These are phyloP conservation scores for Penaeus chinensis DNA, from an alignment of 1,140 invertebrate species.

Conservation along the genomic window DNA sequence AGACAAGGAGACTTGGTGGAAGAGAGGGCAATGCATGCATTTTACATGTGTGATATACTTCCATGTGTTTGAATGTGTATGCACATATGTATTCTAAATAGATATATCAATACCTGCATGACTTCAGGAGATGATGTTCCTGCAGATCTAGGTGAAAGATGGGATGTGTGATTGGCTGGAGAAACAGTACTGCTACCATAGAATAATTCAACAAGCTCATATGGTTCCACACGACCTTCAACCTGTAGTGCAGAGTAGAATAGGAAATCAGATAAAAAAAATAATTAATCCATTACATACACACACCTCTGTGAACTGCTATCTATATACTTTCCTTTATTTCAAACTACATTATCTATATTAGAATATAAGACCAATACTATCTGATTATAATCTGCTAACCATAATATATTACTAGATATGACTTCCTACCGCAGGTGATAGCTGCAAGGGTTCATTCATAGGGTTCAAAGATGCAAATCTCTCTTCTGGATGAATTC, in stretches of 20 bases:
- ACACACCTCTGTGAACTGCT: too few relatives aligned
- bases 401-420: neutral
- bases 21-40: too few relatives aligned
- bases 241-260: neutral
- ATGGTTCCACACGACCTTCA: constrained; percentile 46
- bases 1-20: too few relatives aligned
- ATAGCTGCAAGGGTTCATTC: neutral
- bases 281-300: too few relatives aligned
- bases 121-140: constrained; percentile 51
- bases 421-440: neutral
- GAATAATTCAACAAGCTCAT: constrained; percentile 48
- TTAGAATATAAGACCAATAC: neutral
- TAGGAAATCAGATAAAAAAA: too few relatives aligned
- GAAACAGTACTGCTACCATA: constrained; percentile 39
- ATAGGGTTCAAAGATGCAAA: neutral
- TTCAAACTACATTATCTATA: neutral
- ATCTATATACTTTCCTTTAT: neutral
- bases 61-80: too few relatives aligned
- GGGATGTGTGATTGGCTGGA: constrained; percentile 23
- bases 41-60: too few relatives aligned
- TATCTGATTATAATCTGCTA: neutral
- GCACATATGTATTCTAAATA: too few relatives aligned
- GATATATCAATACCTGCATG: constrained; percentile 33
- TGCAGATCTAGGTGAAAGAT: constrained; percentile 42
- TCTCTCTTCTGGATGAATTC: neutral